Evolutionary conservation across 2,888 invertebrate species (phyloP).

Genomic region (Ferrisia virgata): DNA sequence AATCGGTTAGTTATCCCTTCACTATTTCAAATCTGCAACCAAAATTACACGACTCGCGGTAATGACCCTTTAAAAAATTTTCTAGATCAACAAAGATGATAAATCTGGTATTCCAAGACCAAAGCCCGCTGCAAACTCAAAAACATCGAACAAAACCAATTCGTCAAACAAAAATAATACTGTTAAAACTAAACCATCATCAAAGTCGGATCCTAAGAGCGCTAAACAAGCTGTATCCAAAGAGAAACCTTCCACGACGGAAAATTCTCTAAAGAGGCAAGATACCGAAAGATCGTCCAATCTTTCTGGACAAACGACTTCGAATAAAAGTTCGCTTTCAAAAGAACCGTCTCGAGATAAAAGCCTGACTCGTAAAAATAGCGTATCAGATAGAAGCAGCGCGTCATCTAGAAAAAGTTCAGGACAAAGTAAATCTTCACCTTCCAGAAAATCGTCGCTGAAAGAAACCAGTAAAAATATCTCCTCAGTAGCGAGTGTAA

Average conservation of each 20-base stretch:
- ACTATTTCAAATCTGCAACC: background rate
- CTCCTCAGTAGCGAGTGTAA: background rate
- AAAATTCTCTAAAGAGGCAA: background rate
- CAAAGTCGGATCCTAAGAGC: background rate
- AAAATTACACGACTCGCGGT: background rate
- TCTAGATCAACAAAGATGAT: background rate
- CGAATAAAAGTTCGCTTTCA: background rate
- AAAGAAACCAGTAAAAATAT: background rate
- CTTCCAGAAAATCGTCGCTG: background rate
- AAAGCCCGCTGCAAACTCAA: background rate
- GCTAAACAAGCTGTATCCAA: background rate
- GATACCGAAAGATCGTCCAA: background rate
- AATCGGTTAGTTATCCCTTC: background rate
- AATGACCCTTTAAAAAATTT: background rate
- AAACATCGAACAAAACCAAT: background rate
- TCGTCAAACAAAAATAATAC: background rate
- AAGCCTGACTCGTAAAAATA: background rate
- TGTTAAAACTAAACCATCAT: background rate
- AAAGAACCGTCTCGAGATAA: background rate
- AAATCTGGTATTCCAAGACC: background rate
- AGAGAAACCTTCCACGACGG: background rate
- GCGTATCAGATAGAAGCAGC: background rate
- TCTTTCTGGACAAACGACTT: background rate
- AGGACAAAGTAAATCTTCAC: background rate
- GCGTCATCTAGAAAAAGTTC: background rate